These are phyloP conservation scores for Microtus richardsoni DNA, from an alignment of 2,113 vertebrate species.

Conservation along the genomic window DNA sequence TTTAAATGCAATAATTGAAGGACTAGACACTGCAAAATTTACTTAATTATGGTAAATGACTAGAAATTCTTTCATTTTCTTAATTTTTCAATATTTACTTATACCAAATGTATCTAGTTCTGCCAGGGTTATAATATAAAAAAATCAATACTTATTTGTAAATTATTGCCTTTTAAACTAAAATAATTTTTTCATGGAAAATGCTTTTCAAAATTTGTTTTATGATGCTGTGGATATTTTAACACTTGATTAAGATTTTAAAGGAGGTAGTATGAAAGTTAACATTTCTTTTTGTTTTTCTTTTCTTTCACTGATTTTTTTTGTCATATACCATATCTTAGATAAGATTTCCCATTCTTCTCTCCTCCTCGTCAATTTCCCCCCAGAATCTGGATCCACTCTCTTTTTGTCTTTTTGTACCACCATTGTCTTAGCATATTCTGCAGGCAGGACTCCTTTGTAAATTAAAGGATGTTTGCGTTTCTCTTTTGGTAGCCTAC, in stretches of 20 bases:
- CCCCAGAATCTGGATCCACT: background rate
- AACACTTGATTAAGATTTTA: conserved; percentile 41
- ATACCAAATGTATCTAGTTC: background rate
- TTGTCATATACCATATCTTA: background rate
- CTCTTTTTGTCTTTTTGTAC: background rate
- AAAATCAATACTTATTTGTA: conserved; percentile 3
- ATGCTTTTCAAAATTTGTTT: background rate
- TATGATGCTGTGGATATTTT: conserved; percentile 30
- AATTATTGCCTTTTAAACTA: background rate
- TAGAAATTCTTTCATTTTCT: background rate
- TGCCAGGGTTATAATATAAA: background rate
- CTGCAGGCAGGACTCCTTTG: background rate
- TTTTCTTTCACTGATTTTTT: background rate
- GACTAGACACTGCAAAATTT: background rate
- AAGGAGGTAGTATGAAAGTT: conserved; percentile 35
- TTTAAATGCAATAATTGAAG: background rate
- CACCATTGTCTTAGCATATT: background rate
- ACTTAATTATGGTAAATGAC: conserved; percentile 12
- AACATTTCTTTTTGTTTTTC: background rate
- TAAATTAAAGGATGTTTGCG: background rate
- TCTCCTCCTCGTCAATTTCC: background rate
- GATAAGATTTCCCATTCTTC: background rate
- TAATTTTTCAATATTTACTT: background rate
- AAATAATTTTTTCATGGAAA: background rate
- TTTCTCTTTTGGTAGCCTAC: background rate